Percentiles rank a stretch among this genome's conserved stretches.
These are phyloP conservation scores for Yponomeuta evonymella DNA, from an alignment of 2,888 invertebrate genomes.

Conservation along the genomic window DNA sequence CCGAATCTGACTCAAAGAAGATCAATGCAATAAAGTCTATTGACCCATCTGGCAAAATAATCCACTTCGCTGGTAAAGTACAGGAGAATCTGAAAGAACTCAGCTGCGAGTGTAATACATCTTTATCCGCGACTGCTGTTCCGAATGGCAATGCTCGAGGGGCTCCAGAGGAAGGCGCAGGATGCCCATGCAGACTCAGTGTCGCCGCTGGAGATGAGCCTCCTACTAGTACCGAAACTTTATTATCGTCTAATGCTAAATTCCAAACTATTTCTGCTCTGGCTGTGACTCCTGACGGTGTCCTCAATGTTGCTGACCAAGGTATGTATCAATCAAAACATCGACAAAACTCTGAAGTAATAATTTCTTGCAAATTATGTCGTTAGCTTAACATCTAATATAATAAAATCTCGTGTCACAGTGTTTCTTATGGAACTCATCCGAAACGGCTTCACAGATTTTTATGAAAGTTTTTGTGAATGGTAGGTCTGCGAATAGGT, in stretches of 20 bases:
- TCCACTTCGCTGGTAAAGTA: conserved; percentile 93
- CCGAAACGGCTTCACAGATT: no score
- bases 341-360: neutral
- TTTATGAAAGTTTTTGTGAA: no score
- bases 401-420: no score
- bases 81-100: conserved; percentile 77
- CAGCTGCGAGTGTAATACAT: conserved; percentile 77
- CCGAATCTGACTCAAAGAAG: conserved; percentile 93
- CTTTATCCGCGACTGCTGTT: conserved; percentile 72
- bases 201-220: conserved; percentile 78
- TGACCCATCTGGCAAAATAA: conserved; percentile 92
- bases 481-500: no score
- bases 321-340: conserved; percentile 60
- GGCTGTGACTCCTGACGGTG: conserved; percentile 96
- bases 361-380: neutral
- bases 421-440: no score
- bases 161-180: conserved; percentile 53
- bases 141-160: conserved; percentile 44
- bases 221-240: conserved; percentile 87
- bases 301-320: conserved; percentile 96
- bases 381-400: no score
- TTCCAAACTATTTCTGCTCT: conserved; percentile 93
- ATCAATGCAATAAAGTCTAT: conserved; percentile 89
- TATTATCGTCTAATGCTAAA: conserved; percentile 92
- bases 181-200: conserved; percentile 68